phyloP scores from a whole-genome alignment of 2,113 vertebrate species.

The Dryoscopus gambensis region DNA sequence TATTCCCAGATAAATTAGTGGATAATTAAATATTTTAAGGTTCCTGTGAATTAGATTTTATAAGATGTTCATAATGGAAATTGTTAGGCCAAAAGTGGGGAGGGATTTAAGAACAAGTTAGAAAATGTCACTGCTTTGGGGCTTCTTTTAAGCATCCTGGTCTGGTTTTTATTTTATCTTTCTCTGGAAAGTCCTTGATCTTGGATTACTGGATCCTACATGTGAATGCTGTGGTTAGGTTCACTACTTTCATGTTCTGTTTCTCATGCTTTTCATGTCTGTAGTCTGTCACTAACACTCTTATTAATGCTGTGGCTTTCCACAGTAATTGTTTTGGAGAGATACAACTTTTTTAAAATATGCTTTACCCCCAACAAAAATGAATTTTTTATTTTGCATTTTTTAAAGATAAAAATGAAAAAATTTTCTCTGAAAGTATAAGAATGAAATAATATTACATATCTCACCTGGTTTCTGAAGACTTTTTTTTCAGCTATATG shows the following conservation, averaged over 20 bases:
- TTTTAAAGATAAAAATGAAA: not conserved
- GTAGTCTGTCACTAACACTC: not conserved
- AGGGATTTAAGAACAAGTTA: not conserved
- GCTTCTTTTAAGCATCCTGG: not conserved
- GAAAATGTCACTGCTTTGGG: not conserved
- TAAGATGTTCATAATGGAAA: not conserved
- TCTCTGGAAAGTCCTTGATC: not conserved
- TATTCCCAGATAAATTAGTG: not conserved
- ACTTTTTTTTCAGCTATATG: not conserved
- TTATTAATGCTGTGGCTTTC: not conserved
- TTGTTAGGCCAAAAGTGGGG: not conserved
- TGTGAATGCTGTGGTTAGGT: not conserved
- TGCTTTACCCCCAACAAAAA: accelerated
- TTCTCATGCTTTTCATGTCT: not conserved
- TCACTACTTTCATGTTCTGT: not conserved
- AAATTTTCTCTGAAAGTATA: not conserved
- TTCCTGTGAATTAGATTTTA: not conserved
- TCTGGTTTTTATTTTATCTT: not conserved
- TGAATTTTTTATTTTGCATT: not conserved
- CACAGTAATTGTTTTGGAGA: not conserved
- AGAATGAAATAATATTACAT: not conserved
- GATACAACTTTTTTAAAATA: accelerated
- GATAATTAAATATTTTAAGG: not conserved
- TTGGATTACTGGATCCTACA: not conserved
- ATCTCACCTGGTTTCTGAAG: not conserved